Conservation (phyloP, 2,113 vertebrate genomes). For the Lagopus leucura region DNA sequence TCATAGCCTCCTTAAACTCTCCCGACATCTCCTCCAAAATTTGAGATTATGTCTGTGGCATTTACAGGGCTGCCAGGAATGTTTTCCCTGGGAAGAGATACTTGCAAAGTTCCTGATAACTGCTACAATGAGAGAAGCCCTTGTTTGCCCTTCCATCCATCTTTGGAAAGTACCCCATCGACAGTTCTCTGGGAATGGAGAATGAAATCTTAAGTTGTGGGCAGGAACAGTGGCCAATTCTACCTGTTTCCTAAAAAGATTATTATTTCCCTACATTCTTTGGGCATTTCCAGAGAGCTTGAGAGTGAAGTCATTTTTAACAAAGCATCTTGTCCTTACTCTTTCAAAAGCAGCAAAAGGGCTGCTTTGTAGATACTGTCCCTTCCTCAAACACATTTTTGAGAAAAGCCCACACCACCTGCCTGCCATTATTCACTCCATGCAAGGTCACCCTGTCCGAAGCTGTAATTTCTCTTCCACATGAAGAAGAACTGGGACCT, state of each 20-base stretch:
- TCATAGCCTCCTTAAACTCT: not conserved
- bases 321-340: not conserved
- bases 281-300: not conserved
- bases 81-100: not conserved
- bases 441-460: not conserved
- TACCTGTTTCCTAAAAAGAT: not conserved
- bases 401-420: not conserved
- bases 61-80: not conserved
- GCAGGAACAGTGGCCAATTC: not conserved
- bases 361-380: not conserved
- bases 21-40: not conserved
- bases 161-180: not conserved
- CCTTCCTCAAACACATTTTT: not conserved
- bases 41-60: not conserved
- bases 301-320: not conserved
- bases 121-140: not conserved
- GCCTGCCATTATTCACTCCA: not conserved
- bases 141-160: fast-evolving
- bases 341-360: not conserved
- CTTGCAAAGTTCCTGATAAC: not conserved
- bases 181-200: not conserved
- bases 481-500: no score
- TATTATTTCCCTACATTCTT: not conserved
- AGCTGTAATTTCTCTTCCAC: not conserved
- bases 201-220: fast-evolving